These are phyloP conservation scores for Rhingia campestris DNA, from an alignment of 2,888 invertebrate genomes.

Conservation along the genomic window DNA sequence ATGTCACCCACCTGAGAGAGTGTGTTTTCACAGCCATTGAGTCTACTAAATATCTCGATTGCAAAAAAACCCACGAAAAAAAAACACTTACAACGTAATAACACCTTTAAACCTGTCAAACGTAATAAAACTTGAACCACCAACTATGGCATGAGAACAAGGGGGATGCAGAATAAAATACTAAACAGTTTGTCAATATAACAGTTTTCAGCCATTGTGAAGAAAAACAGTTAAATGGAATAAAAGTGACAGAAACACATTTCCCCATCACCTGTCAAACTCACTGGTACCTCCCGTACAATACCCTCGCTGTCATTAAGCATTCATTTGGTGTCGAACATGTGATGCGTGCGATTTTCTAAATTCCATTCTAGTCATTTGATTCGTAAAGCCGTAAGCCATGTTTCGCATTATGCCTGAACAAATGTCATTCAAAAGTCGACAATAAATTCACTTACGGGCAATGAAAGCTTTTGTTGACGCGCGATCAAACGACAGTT, in stretches of 20 bases:
- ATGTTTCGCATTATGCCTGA: neutral
- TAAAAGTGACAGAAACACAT: constrained; percentile 18
- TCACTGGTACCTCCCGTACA: neutral
- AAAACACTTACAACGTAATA: constrained; percentile 3
- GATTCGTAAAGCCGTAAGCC: constrained; percentile 14
- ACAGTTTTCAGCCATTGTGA: neutral
- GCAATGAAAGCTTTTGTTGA: constrained; percentile 6
- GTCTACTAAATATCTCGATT: no score
- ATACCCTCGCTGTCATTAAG: constrained; percentile 20
- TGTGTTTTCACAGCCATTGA: no score
- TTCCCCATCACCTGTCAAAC: constrained; percentile 1
- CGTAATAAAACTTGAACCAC: constrained; percentile 1
- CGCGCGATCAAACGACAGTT: constrained; percentile 2
- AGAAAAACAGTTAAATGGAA: neutral
- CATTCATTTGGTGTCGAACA: constrained; percentile 33
- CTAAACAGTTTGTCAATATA: neutral
- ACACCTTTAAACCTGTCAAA: constrained; percentile 6
- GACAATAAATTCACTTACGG: neutral
- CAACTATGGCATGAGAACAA: constrained; percentile 3
- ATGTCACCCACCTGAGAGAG: no score
- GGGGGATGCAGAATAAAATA: neutral
- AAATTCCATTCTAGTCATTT: constrained; percentile 11
- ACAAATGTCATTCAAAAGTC: neutral
- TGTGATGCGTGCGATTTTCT: constrained; percentile 25
- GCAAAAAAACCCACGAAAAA: neutral